phyloP scores from a whole-genome alignment of 1,140 invertebrate species.

The Hylyphantes graminicola region DNA sequence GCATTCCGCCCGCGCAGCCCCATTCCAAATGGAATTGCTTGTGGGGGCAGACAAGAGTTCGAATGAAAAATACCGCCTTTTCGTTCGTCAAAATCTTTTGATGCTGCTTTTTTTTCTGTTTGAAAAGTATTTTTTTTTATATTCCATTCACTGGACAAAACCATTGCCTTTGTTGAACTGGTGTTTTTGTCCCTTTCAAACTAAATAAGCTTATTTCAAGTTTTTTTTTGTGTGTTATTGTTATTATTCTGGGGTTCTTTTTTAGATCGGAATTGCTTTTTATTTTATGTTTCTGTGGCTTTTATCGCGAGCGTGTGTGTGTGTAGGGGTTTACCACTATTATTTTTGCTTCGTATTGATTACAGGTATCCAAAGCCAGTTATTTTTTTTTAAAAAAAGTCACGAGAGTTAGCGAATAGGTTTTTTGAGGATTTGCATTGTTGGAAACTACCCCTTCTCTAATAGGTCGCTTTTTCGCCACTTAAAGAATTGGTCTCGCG shows the following conservation, averaged over 20 bases:
- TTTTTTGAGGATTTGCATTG: constrained; percentile 29
- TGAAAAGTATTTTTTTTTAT: background rate
- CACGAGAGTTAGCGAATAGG: background rate
- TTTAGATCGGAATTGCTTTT: constrained; percentile 22
- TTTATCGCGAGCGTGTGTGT: constrained; percentile 16
- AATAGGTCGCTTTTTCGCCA: too few relatives aligned
- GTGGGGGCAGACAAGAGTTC: constrained; percentile 32
- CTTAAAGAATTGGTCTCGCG: too few relatives aligned
- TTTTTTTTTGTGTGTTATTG: constrained; percentile 22
- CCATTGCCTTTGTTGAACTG: constrained; percentile 57
- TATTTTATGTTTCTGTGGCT: constrained; percentile 37
- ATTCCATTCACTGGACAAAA: constrained; percentile 44
- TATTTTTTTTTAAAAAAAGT: background rate
- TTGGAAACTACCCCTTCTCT: background rate
- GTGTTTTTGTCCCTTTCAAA: constrained; percentile 47
- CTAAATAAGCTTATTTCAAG: constrained; percentile 54
- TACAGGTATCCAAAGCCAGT: constrained; percentile 28
- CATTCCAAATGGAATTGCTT: constrained; percentile 49
- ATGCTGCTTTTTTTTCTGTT: constrained; percentile 16
- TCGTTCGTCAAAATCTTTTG: constrained; percentile 57
- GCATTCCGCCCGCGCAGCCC: constrained; percentile 38
- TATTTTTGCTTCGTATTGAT: constrained; percentile 45
- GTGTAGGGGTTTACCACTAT: constrained; percentile 26
- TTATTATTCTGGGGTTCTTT: constrained; percentile 10
- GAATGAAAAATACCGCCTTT: constrained; percentile 60